Conservation (phyloP, 1,140 invertebrate genomes). For the Muscidifurax raptorellus region DNA sequence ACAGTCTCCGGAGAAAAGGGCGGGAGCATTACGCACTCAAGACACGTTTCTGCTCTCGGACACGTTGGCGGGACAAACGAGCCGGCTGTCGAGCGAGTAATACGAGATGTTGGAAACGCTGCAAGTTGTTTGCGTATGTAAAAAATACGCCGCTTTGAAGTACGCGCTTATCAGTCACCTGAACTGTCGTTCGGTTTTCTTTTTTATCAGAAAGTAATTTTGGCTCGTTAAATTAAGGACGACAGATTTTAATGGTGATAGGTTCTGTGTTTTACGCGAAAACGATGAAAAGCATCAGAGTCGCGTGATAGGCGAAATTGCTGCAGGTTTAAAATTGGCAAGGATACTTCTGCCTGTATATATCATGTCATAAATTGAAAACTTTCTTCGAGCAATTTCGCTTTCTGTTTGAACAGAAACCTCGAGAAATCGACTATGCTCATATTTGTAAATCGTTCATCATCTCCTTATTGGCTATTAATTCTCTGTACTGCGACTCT, state of each 20-base stretch:
- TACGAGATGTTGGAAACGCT: neutral
- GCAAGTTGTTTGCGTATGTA: neutral
- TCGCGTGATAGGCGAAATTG: too few relatives aligned
- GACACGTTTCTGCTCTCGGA: slow-evolving; percentile 10
- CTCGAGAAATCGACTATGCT: neutral
- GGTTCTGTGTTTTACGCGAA: too few relatives aligned
- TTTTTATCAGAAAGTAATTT: too few relatives aligned
- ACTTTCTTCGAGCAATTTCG: neutral
- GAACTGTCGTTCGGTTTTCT: neutral
- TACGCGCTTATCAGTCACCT: neutral
- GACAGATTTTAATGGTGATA: too few relatives aligned
- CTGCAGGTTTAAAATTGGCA: too few relatives aligned
- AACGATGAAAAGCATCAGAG: too few relatives aligned
- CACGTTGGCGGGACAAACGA: slow-evolving; percentile 34
- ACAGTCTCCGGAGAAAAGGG: slow-evolving; percentile 1
- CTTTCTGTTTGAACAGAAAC: neutral
- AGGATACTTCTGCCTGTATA: too few relatives aligned
- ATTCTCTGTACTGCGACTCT: neutral
- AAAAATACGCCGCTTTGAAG: neutral
- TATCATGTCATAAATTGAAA: neutral
- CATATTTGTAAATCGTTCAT: slow-evolving; percentile 17
- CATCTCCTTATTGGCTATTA: neutral
- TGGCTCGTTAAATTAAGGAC: too few relatives aligned
- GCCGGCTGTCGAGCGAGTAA: neutral
- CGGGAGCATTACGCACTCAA: slow-evolving; percentile 17